Evolutionary conservation across 2,113 vertebrate species (phyloP).

Genomic region (Toxotes chatareus): DNA sequence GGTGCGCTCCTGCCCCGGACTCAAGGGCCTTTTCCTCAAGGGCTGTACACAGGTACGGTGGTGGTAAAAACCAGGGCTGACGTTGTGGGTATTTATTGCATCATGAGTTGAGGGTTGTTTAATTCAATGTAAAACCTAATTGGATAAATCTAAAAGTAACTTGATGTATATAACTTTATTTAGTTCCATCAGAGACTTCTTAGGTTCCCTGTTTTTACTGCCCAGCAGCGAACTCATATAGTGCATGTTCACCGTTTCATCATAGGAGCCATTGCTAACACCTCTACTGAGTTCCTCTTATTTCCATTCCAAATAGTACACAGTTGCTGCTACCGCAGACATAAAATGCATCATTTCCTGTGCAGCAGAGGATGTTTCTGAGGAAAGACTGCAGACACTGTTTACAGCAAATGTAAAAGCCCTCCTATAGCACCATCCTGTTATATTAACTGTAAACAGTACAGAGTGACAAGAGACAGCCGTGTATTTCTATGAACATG

Average conservation of each 20-base stretch:
- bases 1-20: constrained; percentile 93
- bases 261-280: background rate
- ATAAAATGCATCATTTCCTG: constrained; percentile 12
- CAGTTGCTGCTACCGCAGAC: background rate
- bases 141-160: background rate
- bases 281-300: constrained; percentile 28
- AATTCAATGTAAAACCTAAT: background rate
- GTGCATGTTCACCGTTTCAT: background rate
- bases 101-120: background rate
- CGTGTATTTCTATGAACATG: background rate
- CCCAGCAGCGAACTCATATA: background rate
- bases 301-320: background rate
- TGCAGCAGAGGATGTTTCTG: constrained; percentile 11
- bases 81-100: background rate
- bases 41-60: constrained; percentile 95
- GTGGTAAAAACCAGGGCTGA: background rate
- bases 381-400: background rate
- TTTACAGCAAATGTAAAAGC: constrained; percentile 10
- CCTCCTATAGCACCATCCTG: background rate
- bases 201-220: background rate
- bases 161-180: background rate
- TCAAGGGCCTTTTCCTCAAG: constrained; percentile 95
- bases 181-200: background rate
- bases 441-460: constrained; percentile 13
- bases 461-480: background rate